phyloP scores from a whole-genome alignment of 2,113 vertebrate genomes.

The Gambusia holbrooki region DNA sequence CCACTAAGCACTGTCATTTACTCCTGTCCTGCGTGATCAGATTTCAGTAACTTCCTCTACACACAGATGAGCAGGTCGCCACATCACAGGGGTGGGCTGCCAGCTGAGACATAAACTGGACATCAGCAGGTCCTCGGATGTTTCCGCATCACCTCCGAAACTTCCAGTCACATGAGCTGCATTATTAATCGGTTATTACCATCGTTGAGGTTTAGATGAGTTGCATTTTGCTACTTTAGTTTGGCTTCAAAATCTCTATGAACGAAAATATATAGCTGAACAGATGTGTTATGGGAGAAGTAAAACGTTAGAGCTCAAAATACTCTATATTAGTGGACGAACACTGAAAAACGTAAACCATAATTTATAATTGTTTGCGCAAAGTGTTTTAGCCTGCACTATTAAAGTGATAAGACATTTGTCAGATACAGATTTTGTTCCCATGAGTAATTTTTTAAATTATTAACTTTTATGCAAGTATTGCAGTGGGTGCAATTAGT shows the following conservation, averaged over 20 bases:
- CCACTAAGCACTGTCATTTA: not conserved
- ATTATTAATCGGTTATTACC: not conserved
- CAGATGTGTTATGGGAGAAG: not conserved
- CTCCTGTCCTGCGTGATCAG: not conserved
- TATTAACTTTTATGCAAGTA: not conserved
- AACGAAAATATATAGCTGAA: not conserved
- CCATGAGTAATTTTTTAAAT: not conserved
- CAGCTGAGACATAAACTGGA: not conserved
- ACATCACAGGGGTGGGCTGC: not conserved
- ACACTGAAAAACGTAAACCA: not conserved
- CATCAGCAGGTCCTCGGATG: not conserved
- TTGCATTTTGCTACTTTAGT: not conserved
- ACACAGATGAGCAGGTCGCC: not conserved
- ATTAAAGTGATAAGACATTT: not conserved
- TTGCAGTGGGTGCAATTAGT: not conserved
- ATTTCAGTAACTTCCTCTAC: not conserved
- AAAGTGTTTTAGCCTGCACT: not conserved
- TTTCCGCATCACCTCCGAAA: not conserved
- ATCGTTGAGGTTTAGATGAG: not conserved
- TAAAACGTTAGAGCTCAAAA: not conserved
- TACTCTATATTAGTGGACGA: not conserved
- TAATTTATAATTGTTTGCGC: not conserved
- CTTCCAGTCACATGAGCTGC: not conserved
- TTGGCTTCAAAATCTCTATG: not conserved
- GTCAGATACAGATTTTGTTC: not conserved